phyloP scores from a whole-genome alignment of 2,113 vertebrate genomes.

The Tragelaphus imberbis region DNA sequence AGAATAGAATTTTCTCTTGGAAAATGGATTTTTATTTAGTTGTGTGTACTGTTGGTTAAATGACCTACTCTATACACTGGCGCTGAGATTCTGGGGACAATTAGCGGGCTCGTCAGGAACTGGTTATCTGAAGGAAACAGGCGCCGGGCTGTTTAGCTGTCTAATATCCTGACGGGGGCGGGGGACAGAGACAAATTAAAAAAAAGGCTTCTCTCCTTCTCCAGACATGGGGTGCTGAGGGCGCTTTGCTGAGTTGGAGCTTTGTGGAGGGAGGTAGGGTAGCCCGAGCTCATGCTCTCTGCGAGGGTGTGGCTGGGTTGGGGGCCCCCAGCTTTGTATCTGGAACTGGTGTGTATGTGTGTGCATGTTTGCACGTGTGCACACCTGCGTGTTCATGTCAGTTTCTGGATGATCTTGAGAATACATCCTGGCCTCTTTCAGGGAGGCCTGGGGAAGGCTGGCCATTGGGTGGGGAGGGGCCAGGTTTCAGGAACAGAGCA shows the following conservation, averaged over 20 bases:
- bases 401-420: not conserved
- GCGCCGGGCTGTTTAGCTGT: slow-evolving; percentile 75
- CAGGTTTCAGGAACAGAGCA: not conserved
- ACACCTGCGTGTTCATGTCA: too few relatives aligned
- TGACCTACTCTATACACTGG: slow-evolving; percentile 75
- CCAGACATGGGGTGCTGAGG: slow-evolving; percentile 54
- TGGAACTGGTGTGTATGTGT: not conserved
- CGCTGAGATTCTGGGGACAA: slow-evolving; percentile 78
- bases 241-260: slow-evolving; percentile 24
- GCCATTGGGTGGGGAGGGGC: not conserved
- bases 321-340: not conserved
- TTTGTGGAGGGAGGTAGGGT: not conserved
- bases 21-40: slow-evolving; percentile 83
- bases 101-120: slow-evolving; percentile 79
- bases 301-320: not conserved
- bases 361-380: not conserved
- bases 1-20: slow-evolving; percentile 82
- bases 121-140: slow-evolving; percentile 84
- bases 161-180: slow-evolving; percentile 75
- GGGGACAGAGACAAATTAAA: slow-evolving; percentile 72
- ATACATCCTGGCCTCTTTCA: not conserved
- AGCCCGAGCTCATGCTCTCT: not conserved
- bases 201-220: slow-evolving; percentile 61
- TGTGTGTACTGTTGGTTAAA: slow-evolving; percentile 77
- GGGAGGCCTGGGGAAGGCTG: not conserved